Evolutionary conservation across 1,140 invertebrate species (phyloP).

Genomic region (Nautilus pompilius): DNA sequence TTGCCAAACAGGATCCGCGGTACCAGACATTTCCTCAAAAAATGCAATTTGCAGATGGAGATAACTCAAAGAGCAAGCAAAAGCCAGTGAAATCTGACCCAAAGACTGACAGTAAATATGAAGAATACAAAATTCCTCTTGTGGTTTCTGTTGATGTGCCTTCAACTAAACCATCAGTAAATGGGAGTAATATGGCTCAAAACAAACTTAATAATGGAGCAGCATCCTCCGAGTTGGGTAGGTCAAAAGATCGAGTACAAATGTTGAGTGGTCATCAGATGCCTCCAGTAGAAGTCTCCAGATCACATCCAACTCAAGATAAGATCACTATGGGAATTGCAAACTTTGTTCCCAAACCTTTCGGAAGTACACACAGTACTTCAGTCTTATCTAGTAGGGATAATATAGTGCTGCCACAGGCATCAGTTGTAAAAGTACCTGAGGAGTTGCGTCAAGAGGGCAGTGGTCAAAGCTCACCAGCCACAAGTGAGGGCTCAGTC

Average conservation of each 20-base stretch:
- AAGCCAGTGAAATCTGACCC: slow-evolving; percentile 2
- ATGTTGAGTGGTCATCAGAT: no score
- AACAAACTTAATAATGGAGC: slow-evolving; percentile 5
- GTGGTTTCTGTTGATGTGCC: slow-evolving; percentile 17
- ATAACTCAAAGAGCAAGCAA: slow-evolving; percentile 22
- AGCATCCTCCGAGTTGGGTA: not conserved
- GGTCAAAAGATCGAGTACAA: no score
- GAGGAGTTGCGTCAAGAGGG: slow-evolving; percentile 44
- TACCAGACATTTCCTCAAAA: slow-evolving; percentile 80
- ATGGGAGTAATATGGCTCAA: slow-evolving; percentile 17
- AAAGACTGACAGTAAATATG: slow-evolving; percentile 11
- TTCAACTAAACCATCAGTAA: slow-evolving; percentile 8
- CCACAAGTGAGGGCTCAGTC: slow-evolving; percentile 39
- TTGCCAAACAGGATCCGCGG: slow-evolving; percentile 86
- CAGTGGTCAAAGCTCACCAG: slow-evolving; percentile 51
- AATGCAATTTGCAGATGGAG: slow-evolving; percentile 59
- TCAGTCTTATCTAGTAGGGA: slow-evolving; percentile 26
- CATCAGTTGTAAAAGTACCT: slow-evolving; percentile 29
- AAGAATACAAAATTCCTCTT: slow-evolving; percentile 21
- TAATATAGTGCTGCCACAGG: slow-evolving; percentile 10
- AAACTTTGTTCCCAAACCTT: slow-evolving; percentile 31
- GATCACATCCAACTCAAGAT: no score
- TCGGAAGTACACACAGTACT: slow-evolving; percentile 37
- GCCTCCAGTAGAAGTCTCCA: no score
- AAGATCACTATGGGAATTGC: slow-evolving; percentile 13